Percentiles rank a stretch among this genome's conserved stretches.
Conservation (phyloP, 2,113 vertebrate species). For the Lanius ludovicianus region DNA sequence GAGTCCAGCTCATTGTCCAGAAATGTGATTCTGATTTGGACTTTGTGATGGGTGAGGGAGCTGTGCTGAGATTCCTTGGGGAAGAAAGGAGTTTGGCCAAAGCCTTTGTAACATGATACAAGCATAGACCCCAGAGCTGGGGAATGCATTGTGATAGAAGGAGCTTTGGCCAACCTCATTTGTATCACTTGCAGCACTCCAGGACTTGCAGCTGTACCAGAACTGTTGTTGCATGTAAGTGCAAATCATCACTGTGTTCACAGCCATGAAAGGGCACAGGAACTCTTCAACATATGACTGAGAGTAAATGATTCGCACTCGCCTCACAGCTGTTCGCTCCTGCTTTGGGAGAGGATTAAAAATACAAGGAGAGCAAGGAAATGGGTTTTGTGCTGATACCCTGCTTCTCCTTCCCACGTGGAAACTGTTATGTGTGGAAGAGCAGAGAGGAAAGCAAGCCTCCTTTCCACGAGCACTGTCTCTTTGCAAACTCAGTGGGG, state of each 20-base stretch:
- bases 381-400: background rate
- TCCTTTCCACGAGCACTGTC: background rate
- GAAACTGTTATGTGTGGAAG: background rate
- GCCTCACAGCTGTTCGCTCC: background rate
- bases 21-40: constrained; percentile 51
- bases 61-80: background rate
- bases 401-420: background rate
- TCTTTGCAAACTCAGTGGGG: background rate
- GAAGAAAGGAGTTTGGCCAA: background rate
- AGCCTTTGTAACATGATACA: background rate
- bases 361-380: background rate
- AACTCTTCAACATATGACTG: background rate
- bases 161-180: background rate
- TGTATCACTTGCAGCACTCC: background rate
- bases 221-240: background rate
- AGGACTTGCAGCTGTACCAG: background rate
- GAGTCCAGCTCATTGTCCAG: background rate
- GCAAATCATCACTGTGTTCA: background rate
- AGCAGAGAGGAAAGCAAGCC: background rate
- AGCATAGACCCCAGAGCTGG: background rate
- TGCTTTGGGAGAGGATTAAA: background rate
- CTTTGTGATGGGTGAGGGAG: background rate
- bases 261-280: background rate
- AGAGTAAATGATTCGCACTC: background rate
- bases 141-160: background rate